Conservation (phyloP, 2,797 vertebrate species). For the Urocyon cinereoargenteus region DNA sequence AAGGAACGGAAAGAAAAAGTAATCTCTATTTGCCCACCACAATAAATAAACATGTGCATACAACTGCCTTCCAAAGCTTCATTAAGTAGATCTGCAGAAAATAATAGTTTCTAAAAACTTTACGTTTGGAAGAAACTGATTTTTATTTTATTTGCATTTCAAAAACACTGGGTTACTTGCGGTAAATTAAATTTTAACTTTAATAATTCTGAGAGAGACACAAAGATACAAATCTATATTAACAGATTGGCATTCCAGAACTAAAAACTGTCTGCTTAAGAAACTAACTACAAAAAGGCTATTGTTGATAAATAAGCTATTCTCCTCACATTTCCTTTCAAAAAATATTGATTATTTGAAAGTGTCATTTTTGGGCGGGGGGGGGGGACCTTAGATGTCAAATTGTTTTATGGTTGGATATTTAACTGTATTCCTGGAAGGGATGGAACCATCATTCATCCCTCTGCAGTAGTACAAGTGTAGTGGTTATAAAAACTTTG, state of each 20-base stretch:
- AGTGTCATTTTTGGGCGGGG: conserved; percentile 41
- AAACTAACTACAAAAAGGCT: neutral
- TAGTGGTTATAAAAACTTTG: neutral
- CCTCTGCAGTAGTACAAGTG: neutral
- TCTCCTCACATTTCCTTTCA: neutral
- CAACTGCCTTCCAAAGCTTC: neutral
- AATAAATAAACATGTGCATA: neutral
- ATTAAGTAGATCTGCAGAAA: conserved; percentile 12
- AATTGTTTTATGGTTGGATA: neutral
- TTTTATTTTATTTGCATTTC: neutral
- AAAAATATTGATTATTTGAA: neutral
- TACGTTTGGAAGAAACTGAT: neutral
- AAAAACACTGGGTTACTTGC: neutral
- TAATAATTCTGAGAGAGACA: neutral
- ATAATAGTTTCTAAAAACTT: neutral
- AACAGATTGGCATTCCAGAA: neutral
- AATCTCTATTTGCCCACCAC: neutral
- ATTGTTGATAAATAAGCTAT: neutral
- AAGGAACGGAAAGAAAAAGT: neutral
- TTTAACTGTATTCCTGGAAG: neutral
- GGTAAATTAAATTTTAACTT: neutral
- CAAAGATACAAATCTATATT: neutral
- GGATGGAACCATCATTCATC: neutral
- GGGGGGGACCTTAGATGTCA: neutral
- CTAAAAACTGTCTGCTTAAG: neutral